Conservation (phyloP, 2,113 vertebrate genomes). For the Colossoma macropomum region DNA sequence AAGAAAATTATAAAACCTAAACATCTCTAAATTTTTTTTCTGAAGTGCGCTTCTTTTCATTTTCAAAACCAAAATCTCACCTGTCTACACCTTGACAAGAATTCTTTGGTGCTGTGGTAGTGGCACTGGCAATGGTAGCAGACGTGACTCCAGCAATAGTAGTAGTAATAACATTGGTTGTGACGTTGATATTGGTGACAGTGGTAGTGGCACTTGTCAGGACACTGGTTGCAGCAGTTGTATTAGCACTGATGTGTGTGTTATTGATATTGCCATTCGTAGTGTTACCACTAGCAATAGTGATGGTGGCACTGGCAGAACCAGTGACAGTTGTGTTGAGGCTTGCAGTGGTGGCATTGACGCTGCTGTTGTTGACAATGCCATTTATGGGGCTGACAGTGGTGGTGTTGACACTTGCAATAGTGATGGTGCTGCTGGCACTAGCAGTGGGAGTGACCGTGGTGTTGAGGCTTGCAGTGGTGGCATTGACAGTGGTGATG, state of each 20-base stretch:
- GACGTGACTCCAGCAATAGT: neutral
- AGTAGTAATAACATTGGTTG: neutral
- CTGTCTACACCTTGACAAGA: slow-evolving; percentile 12
- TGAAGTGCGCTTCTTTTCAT: neutral
- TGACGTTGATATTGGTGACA: neutral
- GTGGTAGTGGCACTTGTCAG: neutral
- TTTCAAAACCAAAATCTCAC: neutral
- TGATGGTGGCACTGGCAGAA: neutral
- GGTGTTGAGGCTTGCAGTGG: neutral
- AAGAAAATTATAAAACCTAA: neutral
- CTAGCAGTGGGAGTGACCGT: neutral
- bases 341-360: neutral
- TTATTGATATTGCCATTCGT: too few species aligned
- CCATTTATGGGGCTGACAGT: neutral
- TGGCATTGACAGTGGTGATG: neutral
- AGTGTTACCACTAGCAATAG: neutral
- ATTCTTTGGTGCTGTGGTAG: neutral
- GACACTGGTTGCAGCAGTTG: neutral
- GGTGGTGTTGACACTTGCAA: neutral
- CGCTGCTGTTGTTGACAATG: neutral
- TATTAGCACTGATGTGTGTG: neutral
- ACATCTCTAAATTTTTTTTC: neutral
- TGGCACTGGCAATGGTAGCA: neutral
- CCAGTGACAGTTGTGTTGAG: neutral
- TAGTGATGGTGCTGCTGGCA: neutral